Base-by-base conservation (phyloP, 1,140 invertebrate species). In the Camponotus floridanus region DNA sequence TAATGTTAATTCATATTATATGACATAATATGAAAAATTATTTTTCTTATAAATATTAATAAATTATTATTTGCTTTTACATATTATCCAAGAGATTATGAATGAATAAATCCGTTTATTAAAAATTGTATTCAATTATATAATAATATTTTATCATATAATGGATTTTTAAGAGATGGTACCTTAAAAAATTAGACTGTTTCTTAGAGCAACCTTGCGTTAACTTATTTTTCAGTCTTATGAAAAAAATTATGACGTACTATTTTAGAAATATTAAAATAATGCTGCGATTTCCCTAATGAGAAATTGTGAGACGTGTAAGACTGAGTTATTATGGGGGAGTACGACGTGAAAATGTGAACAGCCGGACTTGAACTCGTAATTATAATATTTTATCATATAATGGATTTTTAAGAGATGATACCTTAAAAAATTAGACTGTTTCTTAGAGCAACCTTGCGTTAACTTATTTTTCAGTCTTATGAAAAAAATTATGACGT, bases 361-460 rank as follows among this genome's bases (percentile, higher is more conserved):
- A 33, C 61, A 48, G 86, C 80, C 86, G 39, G 62, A 33, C 31
- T 48, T 39, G n/a, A 48, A 62, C 61, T 33, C 70, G 45, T 76
- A 88, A 86, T 89, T 89, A 89, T 81, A n/a, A n/a, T n/a, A n/a
- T n/a, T n/a, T n/a, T n/a, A 1, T 18, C 3, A 51, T 51, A 5
- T 51, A 51, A 51, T 51, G 48, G 4, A 51, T 51, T 15, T 6
- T 51, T 51, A 51, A 26, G 26, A 26, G 26, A 26, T 18, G 64
- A 5, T 36, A 13, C 18, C 18, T 79, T 55, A 73, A 61, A 51
- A 18, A 59, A 45, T 74, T 57, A 62, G 33, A 61, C 36, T 39
- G 36, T 21, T 33, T 6, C 21, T 7, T 39, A 45, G 55, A 59
- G 33, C 18, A 81, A n/a, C 31, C 21, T 11, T 83, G 4, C 67